Conservation (phyloP, 2,797 vertebrate genomes). For the Pipistrellus pipistrellus region DNA sequence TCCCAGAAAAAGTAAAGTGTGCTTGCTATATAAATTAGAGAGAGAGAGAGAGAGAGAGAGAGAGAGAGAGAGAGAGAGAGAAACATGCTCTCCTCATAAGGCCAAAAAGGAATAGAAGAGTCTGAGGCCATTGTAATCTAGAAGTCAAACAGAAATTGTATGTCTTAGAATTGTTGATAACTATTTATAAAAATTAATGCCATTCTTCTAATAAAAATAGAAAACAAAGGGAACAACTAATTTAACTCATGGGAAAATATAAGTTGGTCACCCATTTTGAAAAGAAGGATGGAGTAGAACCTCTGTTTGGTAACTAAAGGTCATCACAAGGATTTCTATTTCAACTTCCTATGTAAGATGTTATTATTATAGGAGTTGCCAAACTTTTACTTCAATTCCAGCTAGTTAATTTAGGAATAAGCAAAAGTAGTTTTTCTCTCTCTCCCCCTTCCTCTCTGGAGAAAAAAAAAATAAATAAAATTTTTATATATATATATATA, state of each 20-base stretch:
- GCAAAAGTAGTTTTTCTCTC: neutral
- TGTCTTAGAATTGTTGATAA: slow-evolving; percentile 35
- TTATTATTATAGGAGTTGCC: neutral
- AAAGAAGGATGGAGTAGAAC: neutral
- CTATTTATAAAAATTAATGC: neutral
- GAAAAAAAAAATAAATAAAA: too few relatives aligned
- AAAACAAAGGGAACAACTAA: slow-evolving; percentile 39
- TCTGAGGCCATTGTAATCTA: neutral
- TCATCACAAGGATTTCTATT: neutral
- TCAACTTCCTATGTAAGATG: neutral
- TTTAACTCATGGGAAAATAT: neutral
- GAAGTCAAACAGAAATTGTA: neutral
- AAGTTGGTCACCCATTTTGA: neutral
- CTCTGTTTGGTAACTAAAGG: neutral
- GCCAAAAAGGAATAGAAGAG: neutral
- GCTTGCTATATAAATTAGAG: neutral
- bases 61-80: neutral
- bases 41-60: too few relatives aligned
- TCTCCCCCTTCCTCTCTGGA: too few relatives aligned
- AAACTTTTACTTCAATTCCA: neutral
- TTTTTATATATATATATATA: too few relatives aligned
- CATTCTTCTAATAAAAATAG: slow-evolving; percentile 46
- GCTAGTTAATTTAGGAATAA: neutral
- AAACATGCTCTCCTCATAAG: neutral
- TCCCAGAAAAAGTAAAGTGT: neutral